Conservation (phyloP, 2,888 invertebrate genomes). For the Drosophila monieri region DNA sequence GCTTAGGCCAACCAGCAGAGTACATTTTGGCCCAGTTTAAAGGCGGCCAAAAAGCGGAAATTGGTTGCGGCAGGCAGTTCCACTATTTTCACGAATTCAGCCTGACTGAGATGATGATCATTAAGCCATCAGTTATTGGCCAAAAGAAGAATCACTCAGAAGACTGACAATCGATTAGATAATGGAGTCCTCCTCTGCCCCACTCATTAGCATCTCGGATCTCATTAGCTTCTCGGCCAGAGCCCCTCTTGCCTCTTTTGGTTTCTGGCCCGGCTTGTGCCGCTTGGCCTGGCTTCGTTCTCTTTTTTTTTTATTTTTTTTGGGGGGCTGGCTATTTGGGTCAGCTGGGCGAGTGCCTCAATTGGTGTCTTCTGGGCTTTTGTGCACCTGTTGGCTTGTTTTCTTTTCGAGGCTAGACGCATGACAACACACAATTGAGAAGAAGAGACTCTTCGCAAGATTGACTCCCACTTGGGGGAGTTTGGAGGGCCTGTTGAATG, state of each 20-base stretch:
- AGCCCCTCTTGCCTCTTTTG: conserved; percentile 22
- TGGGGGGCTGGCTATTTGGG: conserved; percentile 39
- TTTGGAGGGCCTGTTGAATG: conserved; percentile 38
- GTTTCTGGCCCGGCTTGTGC: conserved; percentile 68
- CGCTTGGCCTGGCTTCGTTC: conserved; percentile 54
- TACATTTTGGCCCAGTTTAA: conserved; percentile 42
- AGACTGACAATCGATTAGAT: conserved; percentile 28
- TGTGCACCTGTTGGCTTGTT: conserved; percentile 26
- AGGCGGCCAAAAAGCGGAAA: conserved; percentile 17
- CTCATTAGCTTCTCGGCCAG: conserved; percentile 30
- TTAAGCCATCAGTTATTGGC: background rate
- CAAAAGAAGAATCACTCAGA: background rate
- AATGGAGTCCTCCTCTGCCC: conserved; percentile 25
- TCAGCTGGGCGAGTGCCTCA: conserved; percentile 18
- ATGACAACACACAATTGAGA: conserved; percentile 39
- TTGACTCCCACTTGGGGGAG: conserved; percentile 16
- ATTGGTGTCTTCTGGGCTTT: conserved; percentile 20
- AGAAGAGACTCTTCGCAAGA: conserved; percentile 20
- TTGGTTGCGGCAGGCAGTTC: conserved; percentile 21
- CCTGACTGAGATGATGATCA: conserved; percentile 34
- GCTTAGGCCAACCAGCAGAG: conserved; percentile 7
- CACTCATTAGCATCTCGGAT: conserved; percentile 48
- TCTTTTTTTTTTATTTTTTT: conserved; percentile 15
- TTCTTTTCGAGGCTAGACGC: conserved; percentile 30
- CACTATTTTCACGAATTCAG: conserved; percentile 30